Evolutionary conservation across 2,888 invertebrate genomes (phyloP).

Genomic region (Anoncus sp.): DNA sequence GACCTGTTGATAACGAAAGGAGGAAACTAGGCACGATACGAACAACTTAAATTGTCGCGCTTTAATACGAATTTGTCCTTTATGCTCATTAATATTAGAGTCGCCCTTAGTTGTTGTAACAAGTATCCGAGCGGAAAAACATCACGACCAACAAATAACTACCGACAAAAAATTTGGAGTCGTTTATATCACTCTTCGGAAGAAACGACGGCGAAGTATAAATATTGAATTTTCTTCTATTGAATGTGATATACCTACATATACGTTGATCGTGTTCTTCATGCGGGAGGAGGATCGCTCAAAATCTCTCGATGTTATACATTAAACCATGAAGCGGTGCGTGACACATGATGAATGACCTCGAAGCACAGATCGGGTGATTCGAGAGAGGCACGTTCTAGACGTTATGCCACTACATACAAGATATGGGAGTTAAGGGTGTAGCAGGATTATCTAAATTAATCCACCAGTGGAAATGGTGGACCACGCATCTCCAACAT

Average conservation of each 20-base stretch:
- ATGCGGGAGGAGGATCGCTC: background rate
- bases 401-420: conserved; percentile 45
- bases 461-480: conserved; percentile 61
- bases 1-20: background rate
- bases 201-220: background rate
- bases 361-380: background rate
- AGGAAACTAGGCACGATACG: background rate
- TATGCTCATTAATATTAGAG: background rate
- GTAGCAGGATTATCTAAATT: conserved; percentile 65
- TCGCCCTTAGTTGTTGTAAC: background rate
- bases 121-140: background rate
- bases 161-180: background rate
- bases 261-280: background rate
- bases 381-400: conserved; percentile 41
- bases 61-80: background rate
- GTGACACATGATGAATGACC: conserved; percentile 24
- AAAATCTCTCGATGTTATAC: background rate
- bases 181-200: too few relatives aligned
- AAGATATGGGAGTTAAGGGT: conserved; percentile 41
- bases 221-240: background rate
- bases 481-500: conserved; percentile 34
- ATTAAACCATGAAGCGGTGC: conserved; percentile 25
- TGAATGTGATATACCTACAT: too few relatives aligned
- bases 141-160: background rate
- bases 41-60: background rate